Evolutionary conservation across 2,113 vertebrate genomes (phyloP).

Genomic region (Spea multiplicata): DNA sequence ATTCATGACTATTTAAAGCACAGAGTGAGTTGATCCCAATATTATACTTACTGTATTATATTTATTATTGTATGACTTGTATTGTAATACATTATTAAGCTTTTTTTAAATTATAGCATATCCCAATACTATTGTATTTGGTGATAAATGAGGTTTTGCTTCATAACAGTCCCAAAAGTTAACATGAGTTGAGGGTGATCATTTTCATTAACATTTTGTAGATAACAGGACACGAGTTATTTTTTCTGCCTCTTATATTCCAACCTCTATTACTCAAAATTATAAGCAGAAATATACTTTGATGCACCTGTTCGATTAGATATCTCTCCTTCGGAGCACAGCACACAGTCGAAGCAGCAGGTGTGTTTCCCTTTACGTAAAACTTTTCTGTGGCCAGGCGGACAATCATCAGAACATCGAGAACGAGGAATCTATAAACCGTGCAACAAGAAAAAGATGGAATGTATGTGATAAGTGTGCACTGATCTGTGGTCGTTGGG

Average conservation of each 20-base stretch:
- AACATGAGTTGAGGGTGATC: neutral
- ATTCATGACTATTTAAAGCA: too few species aligned
- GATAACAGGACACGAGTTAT: neutral
- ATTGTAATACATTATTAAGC: too few species aligned
- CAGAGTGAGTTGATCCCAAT: too few species aligned
- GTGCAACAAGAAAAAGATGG: neutral
- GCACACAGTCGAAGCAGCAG: neutral
- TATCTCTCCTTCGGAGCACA: slow-evolving; percentile 9
- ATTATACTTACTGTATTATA: too few species aligned
- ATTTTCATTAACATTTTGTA: neutral
- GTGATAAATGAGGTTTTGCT: neutral
- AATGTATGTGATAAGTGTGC: too few species aligned
- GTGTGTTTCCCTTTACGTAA: neutral
- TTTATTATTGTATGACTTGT: too few species aligned
- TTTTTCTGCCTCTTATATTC: neutral
- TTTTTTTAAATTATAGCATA: too few species aligned
- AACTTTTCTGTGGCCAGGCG: neutral
- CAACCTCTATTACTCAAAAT: neutral
- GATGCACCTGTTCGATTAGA: neutral
- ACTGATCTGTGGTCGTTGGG: too few species aligned
- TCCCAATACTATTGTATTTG: too few species aligned
- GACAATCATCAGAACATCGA: neutral
- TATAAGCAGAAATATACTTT: neutral
- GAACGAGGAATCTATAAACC: neutral
- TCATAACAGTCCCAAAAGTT: neutral